Evolutionary conservation across 2,113 vertebrate species (phyloP), one percentile per base, ranked within the genome.

Genomic region (Nothobranchius kuhntae): DNA sequence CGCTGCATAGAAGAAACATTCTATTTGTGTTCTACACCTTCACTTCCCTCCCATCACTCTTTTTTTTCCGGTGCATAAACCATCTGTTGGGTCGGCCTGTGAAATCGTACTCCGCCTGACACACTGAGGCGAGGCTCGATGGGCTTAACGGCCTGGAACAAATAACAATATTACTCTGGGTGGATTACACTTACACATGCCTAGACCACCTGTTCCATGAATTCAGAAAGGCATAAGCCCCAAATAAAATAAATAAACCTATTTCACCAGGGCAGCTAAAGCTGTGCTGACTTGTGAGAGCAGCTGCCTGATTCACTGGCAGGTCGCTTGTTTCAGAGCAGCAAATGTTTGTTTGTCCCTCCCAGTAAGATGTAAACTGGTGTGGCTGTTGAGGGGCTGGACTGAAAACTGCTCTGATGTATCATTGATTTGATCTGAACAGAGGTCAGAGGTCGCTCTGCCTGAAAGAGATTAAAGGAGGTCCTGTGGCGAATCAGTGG

Each of bases 131-230:
- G 65, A 77, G 77, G 80, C 78, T 86, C 83, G 77, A 66, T 77
- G 71, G 75, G 81, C 2, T 87, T 73, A 86, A 84, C 78, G 65
- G 76, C 63, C 63, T 85, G 77, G 79, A 86, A 84, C 83, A 81
- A 83, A 86, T 82, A 87, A 83, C 77, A 69, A 58, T 53, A 76
- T 77, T 81, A 85, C 84, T 81, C 65, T 71, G 72, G 82, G 71
- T 88, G 84, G 83, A 87, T 88, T 84, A 86, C 75, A 77, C 50
- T 75, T 77, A 73, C 50, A 60, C 76, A 65, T 82, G 82, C 35
- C 50, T 54, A 65, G 70, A 66, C 71, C 83, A 90, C 77, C 85
- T 86, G 79, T 71, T 81, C 84, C 9, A 21, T 67, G 50, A 77
- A 82, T 80, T 79, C 74, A 58, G 78, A 83, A 80, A 61, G 59